These are phyloP conservation scores for Mus musculus DNA, from an alignment of 2,113 vertebrate genomes.

Conservation along the genomic window GRCm39 chr9:99811001-99811500, in stretches of 20 bases:
- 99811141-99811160: neutral
- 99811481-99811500: conserved; percentile 58
- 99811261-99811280: conserved; percentile 38
- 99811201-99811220: neutral
- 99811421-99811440: conserved; percentile 10
- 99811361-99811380: neutral
- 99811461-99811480: conserved; percentile 41
- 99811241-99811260: neutral
- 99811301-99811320: neutral
- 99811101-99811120: neutral
- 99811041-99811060: neutral
- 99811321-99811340: neutral
- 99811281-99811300: conserved; percentile 11
- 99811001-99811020: conserved; percentile 7
- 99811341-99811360: conserved; percentile 30
- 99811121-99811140: neutral
- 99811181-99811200: neutral
- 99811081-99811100: neutral
- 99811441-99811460: conserved; percentile 17
- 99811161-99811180: neutral
- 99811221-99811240: neutral
- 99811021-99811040: conserved; percentile 19
- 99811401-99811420: conserved; percentile 43
- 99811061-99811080: neutral
- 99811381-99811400: conserved; percentile 17